phyloP scores from a whole-genome alignment of 2,888 invertebrate species.

The Pogonocherus hispidulus region DNA sequence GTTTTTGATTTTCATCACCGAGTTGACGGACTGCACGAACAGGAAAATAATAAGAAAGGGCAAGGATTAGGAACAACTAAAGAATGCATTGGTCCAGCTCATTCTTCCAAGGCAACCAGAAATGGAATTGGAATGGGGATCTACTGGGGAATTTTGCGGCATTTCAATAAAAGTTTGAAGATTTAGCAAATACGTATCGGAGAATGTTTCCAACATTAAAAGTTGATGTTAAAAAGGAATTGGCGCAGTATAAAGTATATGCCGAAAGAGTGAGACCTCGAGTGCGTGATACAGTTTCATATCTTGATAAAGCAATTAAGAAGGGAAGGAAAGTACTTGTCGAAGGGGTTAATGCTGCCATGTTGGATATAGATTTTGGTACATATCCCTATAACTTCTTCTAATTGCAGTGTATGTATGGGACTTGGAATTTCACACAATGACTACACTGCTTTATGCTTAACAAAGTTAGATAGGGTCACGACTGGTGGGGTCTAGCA shows the following conservation, averaged over 20 bases:
- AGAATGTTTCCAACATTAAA: conserved; percentile 87
- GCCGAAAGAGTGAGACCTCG: conserved; percentile 85
- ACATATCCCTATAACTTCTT: conserved; percentile 99
- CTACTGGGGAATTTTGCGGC: conserved; percentile 89
- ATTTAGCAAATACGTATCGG: conserved; percentile 84
- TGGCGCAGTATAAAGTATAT: conserved; percentile 77
- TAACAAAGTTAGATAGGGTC: conserved; percentile 98
- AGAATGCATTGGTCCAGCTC: conserved; percentile 98
- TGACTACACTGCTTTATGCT: conserved; percentile 92
- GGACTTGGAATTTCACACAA: conserved; percentile 97
- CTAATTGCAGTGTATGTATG: conserved; percentile 98
- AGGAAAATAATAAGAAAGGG: conserved; percentile 90
- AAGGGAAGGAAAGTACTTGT: conserved; percentile 88
- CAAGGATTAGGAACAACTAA: conserved; percentile 97
- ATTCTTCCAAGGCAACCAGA: conserved; percentile 94
- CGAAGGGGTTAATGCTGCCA: conserved; percentile 98
- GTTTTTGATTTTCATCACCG: conserved; percentile 94
- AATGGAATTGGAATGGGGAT: conserved; percentile 95
- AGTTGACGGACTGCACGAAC: conserved; percentile 89
- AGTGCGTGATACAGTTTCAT: conserved; percentile 93
- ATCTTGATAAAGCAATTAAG: conserved; percentile 82
- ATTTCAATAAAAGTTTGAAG: conserved; percentile 91
- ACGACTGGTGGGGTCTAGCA: no score
- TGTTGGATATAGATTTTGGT: conserved; percentile 99
- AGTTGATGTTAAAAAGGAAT: conserved; percentile 86